phyloP scores from a whole-genome alignment of 2,888 invertebrate genomes.

The Drosophila nr. perissopoda region DNA sequence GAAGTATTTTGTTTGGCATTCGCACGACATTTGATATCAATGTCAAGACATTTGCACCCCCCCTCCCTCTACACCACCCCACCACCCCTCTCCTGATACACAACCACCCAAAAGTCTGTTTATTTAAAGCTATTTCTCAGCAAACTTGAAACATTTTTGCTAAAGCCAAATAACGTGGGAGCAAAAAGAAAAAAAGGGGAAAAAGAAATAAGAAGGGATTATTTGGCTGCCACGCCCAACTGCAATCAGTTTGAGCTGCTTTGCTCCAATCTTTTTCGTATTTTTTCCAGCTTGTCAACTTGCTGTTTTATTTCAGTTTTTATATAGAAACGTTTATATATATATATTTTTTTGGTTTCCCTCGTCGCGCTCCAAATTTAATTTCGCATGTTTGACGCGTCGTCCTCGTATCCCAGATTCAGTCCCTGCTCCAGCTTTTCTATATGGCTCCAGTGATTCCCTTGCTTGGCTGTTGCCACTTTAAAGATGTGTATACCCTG shows the following conservation, averaged over 20 bases:
- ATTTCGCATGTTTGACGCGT: conserved; percentile 77
- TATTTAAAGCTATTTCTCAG: conserved; percentile 65
- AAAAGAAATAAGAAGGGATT: conserved; percentile 62
- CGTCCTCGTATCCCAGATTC: conserved; percentile 30
- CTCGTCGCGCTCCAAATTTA: conserved; percentile 63
- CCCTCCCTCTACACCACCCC: not conserved
- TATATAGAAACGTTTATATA: not conserved
- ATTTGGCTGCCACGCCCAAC: conserved; percentile 60
- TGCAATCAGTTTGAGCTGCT: conserved; percentile 48
- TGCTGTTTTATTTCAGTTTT: conserved; percentile 15
- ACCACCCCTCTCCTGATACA: conserved; percentile 1
- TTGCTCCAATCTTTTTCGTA: conserved; percentile 3
- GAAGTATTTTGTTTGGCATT: conserved; percentile 48
- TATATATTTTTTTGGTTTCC: conserved; percentile 19
- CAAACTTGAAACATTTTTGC: conserved; percentile 52
- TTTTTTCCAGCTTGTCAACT: conserved; percentile 51
- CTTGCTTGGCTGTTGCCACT: conserved; percentile 54
- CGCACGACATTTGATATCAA: conserved; percentile 77
- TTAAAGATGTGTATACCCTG: conserved; percentile 44
- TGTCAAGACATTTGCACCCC: conserved; percentile 70
- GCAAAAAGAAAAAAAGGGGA: conserved; percentile 2
- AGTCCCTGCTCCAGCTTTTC: not conserved
- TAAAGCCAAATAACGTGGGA: conserved; percentile 9
- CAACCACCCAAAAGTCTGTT: conserved; percentile 18
- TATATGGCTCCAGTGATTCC: conserved; percentile 28